Conservation (phyloP, 2,888 invertebrate species). For the Stomorhina lunata region DNA sequence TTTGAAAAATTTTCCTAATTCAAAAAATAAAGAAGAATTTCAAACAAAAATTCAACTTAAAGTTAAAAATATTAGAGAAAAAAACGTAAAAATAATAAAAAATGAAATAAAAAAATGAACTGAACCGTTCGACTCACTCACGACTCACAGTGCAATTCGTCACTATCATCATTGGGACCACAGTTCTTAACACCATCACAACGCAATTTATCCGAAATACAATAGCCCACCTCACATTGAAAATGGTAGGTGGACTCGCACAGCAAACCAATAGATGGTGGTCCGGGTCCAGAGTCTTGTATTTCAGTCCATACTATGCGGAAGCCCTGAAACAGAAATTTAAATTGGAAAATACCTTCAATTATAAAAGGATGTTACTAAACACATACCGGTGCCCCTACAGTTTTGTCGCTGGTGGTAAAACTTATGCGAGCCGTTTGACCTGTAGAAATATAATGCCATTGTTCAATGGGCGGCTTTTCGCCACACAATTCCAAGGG, state of each 20-base stretch:
- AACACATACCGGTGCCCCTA: conserved; percentile 85
- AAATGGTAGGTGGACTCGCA: conserved; percentile 85
- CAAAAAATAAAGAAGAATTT: conserved; percentile 59
- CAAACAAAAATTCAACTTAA: conserved; percentile 67
- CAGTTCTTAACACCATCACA: conserved; percentile 93
- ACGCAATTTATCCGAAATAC: conserved; percentile 88
- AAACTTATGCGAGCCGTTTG: conserved; percentile 95
- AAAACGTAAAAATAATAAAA: conserved; percentile 58
- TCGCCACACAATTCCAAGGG: conserved; percentile 95
- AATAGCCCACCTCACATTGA: conserved; percentile 87
- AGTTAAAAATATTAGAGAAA: neutral
- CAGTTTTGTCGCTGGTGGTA: conserved; percentile 96
- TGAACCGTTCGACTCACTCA: conserved; percentile 82
- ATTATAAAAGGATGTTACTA: neutral
- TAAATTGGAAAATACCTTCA: neutral
- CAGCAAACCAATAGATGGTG: conserved; percentile 78
- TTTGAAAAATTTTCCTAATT: too few species aligned
- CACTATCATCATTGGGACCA: conserved; percentile 80
- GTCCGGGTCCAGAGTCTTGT: conserved; percentile 82
- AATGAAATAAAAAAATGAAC: conserved; percentile 79
- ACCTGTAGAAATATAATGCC: conserved; percentile 92
- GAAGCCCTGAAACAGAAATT: conserved; percentile 85
- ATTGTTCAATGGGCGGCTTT: conserved; percentile 86
- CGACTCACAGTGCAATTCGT: conserved; percentile 81
- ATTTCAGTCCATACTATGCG: conserved; percentile 97